Conservation (phyloP, 1,140 invertebrate genomes). For the Oedothorax gibbosus region DNA sequence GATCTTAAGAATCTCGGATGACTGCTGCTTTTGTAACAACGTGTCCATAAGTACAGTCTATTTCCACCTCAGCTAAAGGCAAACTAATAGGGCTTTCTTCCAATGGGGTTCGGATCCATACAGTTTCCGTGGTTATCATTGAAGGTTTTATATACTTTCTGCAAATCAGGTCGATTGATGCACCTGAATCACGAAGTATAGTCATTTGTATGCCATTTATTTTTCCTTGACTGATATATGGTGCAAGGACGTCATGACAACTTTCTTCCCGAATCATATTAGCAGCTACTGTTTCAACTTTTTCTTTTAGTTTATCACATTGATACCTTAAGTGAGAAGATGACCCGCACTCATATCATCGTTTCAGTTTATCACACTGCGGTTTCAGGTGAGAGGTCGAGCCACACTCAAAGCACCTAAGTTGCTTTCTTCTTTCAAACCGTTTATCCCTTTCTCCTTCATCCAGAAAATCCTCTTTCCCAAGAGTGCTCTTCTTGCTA, state of each 20-base stretch:
- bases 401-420: too few species aligned
- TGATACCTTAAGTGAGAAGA: too few species aligned
- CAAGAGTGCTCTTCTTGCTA: too few species aligned
- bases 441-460: too few species aligned
- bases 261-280: neutral
- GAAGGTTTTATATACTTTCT: neutral
- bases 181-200: neutral
- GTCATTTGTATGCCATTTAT: neutral
- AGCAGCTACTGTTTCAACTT: neutral
- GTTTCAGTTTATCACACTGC: too few species aligned
- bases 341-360: too few species aligned
- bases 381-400: too few species aligned
- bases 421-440: too few species aligned
- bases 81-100: neutral
- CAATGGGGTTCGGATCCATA: slow-evolving; percentile 14
- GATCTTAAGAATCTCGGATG: neutral
- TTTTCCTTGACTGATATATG: neutral
- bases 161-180: neutral
- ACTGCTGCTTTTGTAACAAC: slow-evolving; percentile 1
- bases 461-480: too few species aligned
- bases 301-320: too few species aligned
- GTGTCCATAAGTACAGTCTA: neutral
- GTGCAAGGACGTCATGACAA: neutral
- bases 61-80: neutral
- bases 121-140: neutral